phyloP scores from a whole-genome alignment of 2,888 invertebrate species.

The Drosophila nigritarsus region DNA sequence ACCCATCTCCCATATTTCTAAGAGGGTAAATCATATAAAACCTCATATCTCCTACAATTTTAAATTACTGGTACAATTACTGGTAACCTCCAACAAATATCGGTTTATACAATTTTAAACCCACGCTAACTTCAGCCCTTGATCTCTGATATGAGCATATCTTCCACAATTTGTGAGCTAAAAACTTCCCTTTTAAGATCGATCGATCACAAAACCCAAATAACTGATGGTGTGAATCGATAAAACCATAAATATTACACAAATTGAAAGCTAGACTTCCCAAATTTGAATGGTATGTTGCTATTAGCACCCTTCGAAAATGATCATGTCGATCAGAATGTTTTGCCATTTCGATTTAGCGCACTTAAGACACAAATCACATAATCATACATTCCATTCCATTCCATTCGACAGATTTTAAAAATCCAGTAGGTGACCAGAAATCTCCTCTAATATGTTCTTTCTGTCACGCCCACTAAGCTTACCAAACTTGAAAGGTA shows the following conservation, averaged over 20 bases:
- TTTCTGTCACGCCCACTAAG: background rate
- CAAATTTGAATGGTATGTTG: background rate
- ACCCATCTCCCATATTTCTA: too few species aligned
- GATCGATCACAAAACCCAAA: background rate
- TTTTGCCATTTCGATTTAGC: background rate
- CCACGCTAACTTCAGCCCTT: too few species aligned
- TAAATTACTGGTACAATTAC: too few species aligned
- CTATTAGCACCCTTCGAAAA: constrained; percentile 77
- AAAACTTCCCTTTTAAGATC: background rate
- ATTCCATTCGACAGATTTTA: constrained; percentile 86
- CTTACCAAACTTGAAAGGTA: background rate
- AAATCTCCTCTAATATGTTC: background rate
- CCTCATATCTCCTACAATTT: too few species aligned
- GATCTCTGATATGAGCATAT: too few species aligned
- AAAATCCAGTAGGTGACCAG: background rate
- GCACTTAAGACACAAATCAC: background rate
- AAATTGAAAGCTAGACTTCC: background rate
- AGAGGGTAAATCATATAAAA: too few species aligned
- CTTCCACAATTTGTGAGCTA: too few species aligned
- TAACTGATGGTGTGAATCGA: too few species aligned
- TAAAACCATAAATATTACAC: background rate
- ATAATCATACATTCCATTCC: background rate
- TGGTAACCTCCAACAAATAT: too few species aligned
- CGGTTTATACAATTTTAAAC: too few species aligned
- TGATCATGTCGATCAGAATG: constrained; percentile 92